Evolutionary conservation across 2,113 vertebrate genomes (phyloP).

Genomic region (Ophiodon elongatus): DNA sequence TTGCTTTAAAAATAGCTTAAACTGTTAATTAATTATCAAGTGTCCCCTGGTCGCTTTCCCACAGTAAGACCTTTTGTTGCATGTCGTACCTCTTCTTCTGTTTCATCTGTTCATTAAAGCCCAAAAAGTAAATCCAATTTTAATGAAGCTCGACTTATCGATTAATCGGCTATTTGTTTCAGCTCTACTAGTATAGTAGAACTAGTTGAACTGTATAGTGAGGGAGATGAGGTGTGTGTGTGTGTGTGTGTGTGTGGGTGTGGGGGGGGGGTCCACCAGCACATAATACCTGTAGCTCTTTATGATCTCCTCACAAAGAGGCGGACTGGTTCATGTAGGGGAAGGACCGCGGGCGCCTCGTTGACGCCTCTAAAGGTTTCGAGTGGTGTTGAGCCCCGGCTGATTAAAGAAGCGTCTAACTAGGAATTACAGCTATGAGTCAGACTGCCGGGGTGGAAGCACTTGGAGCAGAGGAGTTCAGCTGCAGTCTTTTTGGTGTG

Average conservation of each 20-base stretch:
- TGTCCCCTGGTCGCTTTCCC: too few relatives aligned
- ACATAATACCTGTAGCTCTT: not conserved
- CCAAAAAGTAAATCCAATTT: too few relatives aligned
- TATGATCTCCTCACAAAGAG: constrained; percentile 10
- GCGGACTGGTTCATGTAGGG: constrained; percentile 10
- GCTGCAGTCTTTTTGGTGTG: constrained; percentile 1
- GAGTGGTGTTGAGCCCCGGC: constrained; percentile 52
- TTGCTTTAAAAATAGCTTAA: not conserved
- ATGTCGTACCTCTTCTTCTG: too few relatives aligned
- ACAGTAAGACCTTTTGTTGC: too few relatives aligned
- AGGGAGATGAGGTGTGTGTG: too few relatives aligned
- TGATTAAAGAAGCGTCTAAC: constrained; percentile 63
- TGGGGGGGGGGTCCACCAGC: too few relatives aligned
- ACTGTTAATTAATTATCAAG: not conserved
- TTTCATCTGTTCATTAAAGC: too few relatives aligned
- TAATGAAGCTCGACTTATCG: too few relatives aligned
- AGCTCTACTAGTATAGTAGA: not conserved
- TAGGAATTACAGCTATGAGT: constrained; percentile 60
- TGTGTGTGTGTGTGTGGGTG: too few relatives aligned
- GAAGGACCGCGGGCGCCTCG: constrained; percentile 9
- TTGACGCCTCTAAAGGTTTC: constrained; percentile 55
- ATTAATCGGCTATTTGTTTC: not conserved
- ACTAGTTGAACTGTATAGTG: not conserved
- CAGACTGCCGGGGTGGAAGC: constrained; percentile 32
- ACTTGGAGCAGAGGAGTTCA: constrained; percentile 25